Evolutionary conservation across 1,140 invertebrate genomes (phyloP).

Genomic region (Uloborus diversus): DNA sequence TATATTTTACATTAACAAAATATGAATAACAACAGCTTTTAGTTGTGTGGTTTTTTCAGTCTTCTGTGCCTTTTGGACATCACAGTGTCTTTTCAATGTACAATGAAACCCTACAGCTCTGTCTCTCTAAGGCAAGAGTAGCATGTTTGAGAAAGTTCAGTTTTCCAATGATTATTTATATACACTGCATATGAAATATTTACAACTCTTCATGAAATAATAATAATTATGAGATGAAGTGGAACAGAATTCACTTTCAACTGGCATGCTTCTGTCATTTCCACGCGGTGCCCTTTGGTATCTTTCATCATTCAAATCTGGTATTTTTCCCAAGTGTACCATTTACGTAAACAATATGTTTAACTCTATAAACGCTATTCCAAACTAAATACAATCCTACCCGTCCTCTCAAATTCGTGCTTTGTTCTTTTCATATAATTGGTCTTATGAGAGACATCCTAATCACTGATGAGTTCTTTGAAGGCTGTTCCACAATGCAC

Average conservation of each 20-base stretch:
- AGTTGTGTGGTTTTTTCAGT: background rate
- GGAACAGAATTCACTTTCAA: no score
- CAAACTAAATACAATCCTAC: no score
- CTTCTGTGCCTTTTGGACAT: slow-evolving; percentile 20
- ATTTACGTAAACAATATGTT: no score
- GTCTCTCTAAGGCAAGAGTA: slow-evolving; percentile 50
- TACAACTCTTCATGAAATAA: slow-evolving; percentile 14
- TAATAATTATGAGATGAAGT: no score
- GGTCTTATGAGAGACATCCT: no score
- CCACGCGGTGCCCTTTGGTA: no score
- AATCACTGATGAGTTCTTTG: background rate
- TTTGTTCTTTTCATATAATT: no score
- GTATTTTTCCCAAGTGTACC: no score
- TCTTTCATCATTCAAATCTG: no score
- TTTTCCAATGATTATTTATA: slow-evolving; percentile 17
- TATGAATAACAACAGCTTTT: slow-evolving; percentile 29
- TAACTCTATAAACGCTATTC: no score
- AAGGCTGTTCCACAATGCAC: slow-evolving; percentile 35
- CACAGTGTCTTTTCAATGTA: slow-evolving; percentile 18
- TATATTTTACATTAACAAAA: slow-evolving; percentile 42
- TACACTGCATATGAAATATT: slow-evolving; percentile 34
- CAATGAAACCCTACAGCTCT: slow-evolving; percentile 21
- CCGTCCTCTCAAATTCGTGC: no score
- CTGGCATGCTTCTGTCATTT: no score
- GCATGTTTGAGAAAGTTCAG: slow-evolving; percentile 13